Conservation (phyloP, 2,888 invertebrate species). For the Sphaeridia pumilis region DNA sequence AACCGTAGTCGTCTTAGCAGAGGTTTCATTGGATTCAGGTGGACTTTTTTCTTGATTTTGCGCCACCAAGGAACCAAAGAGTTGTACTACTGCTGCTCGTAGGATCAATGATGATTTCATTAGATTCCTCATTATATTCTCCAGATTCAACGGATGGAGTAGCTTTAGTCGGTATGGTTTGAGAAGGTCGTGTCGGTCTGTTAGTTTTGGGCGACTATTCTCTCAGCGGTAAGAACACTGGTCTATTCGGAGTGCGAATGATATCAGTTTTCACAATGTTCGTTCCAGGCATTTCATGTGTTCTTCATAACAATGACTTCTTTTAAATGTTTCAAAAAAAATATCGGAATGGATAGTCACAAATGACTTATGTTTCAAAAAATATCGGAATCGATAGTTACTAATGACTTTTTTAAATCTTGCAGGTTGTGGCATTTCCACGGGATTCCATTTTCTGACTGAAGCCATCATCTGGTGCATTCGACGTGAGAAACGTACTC, state of each 20-base stretch:
- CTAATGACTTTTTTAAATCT: too few relatives aligned
- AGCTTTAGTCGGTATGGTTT: neutral
- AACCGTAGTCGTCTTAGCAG: neutral
- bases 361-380: too few relatives aligned
- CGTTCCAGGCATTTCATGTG: neutral
- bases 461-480: too few relatives aligned
- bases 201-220: neutral
- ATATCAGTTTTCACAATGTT: slow-evolving; percentile 7
- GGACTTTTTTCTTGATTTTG: slow-evolving; percentile 12
- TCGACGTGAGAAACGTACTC: too few relatives aligned
- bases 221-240: slow-evolving; percentile 2
- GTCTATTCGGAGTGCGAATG: slow-evolving; percentile 6
- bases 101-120: slow-evolving; percentile 13
- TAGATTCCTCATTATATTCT: slow-evolving; percentile 11
- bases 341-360: too few relatives aligned
- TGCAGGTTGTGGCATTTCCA: too few relatives aligned
- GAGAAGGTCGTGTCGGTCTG: neutral
- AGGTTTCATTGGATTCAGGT: neutral
- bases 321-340: too few relatives aligned
- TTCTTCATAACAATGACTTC: too few relatives aligned
- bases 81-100: slow-evolving; percentile 9
- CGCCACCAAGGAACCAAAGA: neutral
- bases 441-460: too few relatives aligned
- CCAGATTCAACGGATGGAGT: neutral
- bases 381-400: too few relatives aligned